These are phyloP conservation scores for Anguilla obscura DNA, from an alignment of 2,797 vertebrate genomes.

Conservation along the genomic window DNA sequence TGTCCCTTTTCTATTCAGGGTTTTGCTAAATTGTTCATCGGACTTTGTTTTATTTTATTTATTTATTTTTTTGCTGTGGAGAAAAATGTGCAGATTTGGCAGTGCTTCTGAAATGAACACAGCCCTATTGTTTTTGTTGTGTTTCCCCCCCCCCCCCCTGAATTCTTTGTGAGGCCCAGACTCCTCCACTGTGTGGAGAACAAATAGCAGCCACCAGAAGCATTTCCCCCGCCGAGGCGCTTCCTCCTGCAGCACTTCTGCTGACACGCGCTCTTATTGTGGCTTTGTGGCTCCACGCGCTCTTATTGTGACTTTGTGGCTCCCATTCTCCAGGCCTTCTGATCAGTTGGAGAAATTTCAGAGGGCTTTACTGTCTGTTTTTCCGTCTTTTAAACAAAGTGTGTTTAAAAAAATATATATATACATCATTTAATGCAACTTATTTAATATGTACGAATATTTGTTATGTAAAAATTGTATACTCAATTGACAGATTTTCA, in stretches of 20 bases:
- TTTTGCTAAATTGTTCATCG: background rate
- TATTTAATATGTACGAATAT: background rate
- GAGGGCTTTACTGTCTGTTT: background rate
- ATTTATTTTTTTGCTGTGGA: background rate
- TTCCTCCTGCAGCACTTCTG: background rate
- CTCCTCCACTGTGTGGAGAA: conserved; percentile 15
- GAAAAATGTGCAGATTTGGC: conserved; percentile 14
- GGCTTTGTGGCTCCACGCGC: background rate
- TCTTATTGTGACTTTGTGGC: background rate
- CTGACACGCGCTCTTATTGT: background rate
- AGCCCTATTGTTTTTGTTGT: conserved; percentile 27
- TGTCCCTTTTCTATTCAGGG: background rate
- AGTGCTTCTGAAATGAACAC: background rate
- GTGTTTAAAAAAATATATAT: background rate
- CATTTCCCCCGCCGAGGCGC: conserved; percentile 12
- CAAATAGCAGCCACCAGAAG: background rate
- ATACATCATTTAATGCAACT: background rate
- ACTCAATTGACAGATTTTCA: background rate
- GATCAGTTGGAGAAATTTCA: background rate
- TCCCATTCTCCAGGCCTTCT: background rate
- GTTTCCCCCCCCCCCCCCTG: background rate
- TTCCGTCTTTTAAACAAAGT: background rate
- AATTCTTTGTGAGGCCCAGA: conserved; percentile 11
- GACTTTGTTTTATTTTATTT: background rate
- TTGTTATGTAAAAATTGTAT: too few relatives aligned